Conservation (phyloP, 2,797 vertebrate species). For the Ispidina lecontei region DNA sequence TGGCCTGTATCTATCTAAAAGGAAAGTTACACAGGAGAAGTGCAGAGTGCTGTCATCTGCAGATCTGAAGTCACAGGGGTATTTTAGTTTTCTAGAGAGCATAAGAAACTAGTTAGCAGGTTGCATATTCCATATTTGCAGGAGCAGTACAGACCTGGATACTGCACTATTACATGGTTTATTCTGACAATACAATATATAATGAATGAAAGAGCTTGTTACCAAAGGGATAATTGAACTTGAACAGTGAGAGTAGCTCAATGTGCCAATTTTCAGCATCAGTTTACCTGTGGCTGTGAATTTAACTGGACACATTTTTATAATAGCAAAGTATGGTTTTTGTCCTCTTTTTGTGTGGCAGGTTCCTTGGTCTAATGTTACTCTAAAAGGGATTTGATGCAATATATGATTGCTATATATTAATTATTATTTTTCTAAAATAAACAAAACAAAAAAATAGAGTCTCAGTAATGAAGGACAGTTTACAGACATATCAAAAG, state of each 20-base stretch:
- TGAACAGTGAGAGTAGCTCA: conserved; percentile 57
- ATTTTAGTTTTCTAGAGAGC: neutral
- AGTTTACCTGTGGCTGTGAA: conserved; percentile 17
- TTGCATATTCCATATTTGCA: neutral
- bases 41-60: neutral
- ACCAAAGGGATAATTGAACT: conserved; percentile 71
- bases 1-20: neutral
- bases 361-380: neutral
- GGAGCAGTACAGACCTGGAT: conserved; percentile 22
- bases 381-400: neutral
- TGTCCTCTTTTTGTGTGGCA: neutral
- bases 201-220: conserved; percentile 62
- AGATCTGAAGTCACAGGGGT: neutral
- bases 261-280: conserved; percentile 53
- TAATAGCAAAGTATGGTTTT: neutral
- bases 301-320: neutral
- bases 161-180: conserved; percentile 41
- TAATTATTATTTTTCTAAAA: neutral
- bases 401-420: neutral
- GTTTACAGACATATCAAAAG: neutral
- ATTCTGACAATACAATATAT: conserved; percentile 63
- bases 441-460: neutral
- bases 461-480: neutral
- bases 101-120: conserved; percentile 4
- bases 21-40: neutral